Evolutionary conservation across 2,797 vertebrate genomes (phyloP).

Genomic region (Acipenser transmontanus): DNA sequence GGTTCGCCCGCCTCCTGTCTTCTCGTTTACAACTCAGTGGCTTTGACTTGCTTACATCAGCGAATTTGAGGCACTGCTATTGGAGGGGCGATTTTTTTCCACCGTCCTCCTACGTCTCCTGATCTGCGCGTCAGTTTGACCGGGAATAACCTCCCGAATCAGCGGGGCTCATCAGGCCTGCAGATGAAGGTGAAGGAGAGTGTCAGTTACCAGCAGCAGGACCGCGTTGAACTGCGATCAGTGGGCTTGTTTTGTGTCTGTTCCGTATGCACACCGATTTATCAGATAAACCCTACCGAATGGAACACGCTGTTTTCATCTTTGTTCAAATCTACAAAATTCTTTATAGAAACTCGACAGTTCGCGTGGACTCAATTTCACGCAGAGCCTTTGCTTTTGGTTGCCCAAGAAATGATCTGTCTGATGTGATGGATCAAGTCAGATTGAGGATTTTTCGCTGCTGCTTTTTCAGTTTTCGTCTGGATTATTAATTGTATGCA

Average conservation of each 20-base stretch:
- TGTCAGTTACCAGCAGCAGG: not conserved
- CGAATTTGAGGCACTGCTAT: not conserved
- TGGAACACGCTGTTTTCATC: constrained; percentile 42
- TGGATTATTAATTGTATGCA: too few relatives aligned
- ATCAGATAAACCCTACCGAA: constrained; percentile 32
- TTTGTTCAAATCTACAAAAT: too few relatives aligned
- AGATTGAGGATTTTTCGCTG: too few relatives aligned
- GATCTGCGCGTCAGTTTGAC: constrained; percentile 31
- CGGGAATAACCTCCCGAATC: constrained; percentile 28
- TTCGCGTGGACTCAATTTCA: too few relatives aligned
- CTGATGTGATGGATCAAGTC: too few relatives aligned
- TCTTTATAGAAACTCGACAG: too few relatives aligned
- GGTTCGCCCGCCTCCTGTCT: not conserved
- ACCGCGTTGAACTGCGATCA: constrained; percentile 30
- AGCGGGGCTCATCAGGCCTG: constrained; percentile 9
- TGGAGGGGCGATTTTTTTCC: constrained; percentile 12
- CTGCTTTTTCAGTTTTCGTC: too few relatives aligned
- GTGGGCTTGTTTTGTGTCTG: constrained; percentile 41
- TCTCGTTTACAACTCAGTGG: constrained; percentile 4
- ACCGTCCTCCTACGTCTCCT: constrained; percentile 30
- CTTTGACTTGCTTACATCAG: not conserved
- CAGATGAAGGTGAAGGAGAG: not conserved
- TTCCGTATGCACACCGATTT: not conserved
- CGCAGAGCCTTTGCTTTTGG: too few relatives aligned
- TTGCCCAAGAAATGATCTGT: too few relatives aligned